Conservation (phyloP, 2,888 invertebrate genomes). For the Amblyjoppa proteus region DNA sequence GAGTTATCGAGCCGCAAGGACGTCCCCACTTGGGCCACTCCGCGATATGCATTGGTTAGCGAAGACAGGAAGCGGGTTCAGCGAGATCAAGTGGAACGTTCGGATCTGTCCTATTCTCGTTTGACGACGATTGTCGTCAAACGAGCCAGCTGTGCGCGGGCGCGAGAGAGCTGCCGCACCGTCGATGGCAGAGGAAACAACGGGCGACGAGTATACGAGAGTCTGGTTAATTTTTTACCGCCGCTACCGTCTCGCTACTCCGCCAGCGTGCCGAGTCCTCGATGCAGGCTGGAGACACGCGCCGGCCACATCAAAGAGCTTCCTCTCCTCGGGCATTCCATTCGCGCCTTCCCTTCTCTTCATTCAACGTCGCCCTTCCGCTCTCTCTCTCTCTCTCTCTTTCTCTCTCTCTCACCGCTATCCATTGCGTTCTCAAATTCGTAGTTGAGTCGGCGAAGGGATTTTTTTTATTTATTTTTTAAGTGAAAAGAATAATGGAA, state of each 20-base stretch:
- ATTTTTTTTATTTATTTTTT: too few species aligned
- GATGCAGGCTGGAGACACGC: conserved; percentile 7
- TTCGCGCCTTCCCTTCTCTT: conserved; percentile 48
- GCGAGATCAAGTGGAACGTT: conserved; percentile 33
- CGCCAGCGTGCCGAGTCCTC: not conserved
- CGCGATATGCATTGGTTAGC: not conserved
- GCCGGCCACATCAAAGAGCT: conserved; percentile 43
- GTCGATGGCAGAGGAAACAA: not conserved
- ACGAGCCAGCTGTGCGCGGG: not conserved
- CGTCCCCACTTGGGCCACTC: not conserved
- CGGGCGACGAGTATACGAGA: not conserved
- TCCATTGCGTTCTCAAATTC: not conserved
- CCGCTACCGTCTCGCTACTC: conserved; percentile 1
- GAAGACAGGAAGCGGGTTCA: conserved; percentile 25
- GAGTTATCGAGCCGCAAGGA: conserved; percentile 25
- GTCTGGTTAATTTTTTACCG: conserved; percentile 13
- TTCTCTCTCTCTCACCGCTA: too few species aligned
- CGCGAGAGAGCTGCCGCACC: not conserved
- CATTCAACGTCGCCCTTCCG: not conserved
- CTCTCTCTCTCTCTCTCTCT: not conserved
- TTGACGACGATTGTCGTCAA: conserved; percentile 6
- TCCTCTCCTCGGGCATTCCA: conserved; percentile 41
- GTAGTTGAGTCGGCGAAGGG: not conserved
- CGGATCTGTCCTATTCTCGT: conserved; percentile 25
- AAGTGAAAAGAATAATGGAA: too few species aligned